Conservation (phyloP, 2,113 vertebrate genomes). For the Terrapene triunguis region DNA sequence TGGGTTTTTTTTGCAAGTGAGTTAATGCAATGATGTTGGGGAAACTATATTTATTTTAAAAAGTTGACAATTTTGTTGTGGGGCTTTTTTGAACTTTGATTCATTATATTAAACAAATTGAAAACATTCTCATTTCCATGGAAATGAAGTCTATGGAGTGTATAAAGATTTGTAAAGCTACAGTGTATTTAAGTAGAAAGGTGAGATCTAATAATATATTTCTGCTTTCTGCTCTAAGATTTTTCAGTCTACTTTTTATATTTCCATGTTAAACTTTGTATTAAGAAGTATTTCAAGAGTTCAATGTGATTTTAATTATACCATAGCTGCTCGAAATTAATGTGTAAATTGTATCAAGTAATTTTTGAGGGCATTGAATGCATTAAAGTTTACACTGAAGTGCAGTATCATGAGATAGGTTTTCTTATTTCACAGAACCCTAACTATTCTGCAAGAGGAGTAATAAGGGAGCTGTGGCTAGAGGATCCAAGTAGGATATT, state of each 20-base stretch:
- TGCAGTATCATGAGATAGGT: slow-evolving; percentile 1
- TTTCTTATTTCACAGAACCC: too few species aligned
- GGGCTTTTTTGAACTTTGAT: neutral
- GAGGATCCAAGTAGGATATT: slow-evolving; percentile 38
- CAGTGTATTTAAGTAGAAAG: neutral
- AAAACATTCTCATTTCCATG: slow-evolving; percentile 21
- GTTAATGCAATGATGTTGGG: neutral
- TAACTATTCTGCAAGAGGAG: slow-evolving; percentile 1
- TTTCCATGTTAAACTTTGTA: slow-evolving; percentile 35
- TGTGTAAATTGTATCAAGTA: neutral
- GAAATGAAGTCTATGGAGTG: slow-evolving; percentile 26
- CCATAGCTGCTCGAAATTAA: neutral
- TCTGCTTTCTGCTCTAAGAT: neutral
- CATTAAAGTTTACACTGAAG: slow-evolving; percentile 39
- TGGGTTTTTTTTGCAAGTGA: neutral
- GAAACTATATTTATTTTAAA: neutral
- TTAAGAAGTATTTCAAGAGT: neutral
- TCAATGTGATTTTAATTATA: slow-evolving; percentile 10
- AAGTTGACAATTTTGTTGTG: neutral
- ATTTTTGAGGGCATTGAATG: slow-evolving; percentile 9
- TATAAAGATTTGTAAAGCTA: slow-evolving; percentile 51
- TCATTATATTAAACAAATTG: neutral
- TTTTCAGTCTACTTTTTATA: slow-evolving; percentile 14
- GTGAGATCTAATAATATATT: neutral
- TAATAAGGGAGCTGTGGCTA: slow-evolving; percentile 23